A percentile compares a stretch with the other conserved stretches of the same genome.
Evolutionary conservation across 1,140 invertebrate species (phyloP).

Genomic region (Cotesia chilonis): DNA sequence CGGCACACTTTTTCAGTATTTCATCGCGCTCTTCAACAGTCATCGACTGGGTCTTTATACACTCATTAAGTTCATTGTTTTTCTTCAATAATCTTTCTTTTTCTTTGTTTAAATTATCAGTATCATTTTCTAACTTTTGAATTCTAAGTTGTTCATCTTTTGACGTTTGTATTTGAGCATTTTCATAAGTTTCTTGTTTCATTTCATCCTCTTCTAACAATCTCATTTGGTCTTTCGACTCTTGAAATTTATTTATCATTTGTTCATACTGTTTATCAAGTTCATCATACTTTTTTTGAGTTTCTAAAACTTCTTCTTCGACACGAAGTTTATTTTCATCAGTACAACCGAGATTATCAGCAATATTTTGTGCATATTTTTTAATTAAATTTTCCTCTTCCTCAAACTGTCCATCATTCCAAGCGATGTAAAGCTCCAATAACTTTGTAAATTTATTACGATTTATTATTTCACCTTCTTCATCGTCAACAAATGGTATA

Average conservation of each 20-base stretch:
- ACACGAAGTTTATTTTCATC: conserved; percentile 37
- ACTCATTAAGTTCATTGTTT: conserved; percentile 41
- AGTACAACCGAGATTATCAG: conserved; percentile 42
- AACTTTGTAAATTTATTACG: conserved; percentile 43
- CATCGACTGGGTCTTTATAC: conserved; percentile 51
- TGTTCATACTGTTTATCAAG: conserved; percentile 25
- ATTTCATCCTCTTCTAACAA: conserved; percentile 31
- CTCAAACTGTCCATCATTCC: conserved; percentile 53
- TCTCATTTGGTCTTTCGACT: conserved; percentile 36
- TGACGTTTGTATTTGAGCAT: conserved; percentile 39
- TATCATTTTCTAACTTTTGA: conserved; percentile 43
- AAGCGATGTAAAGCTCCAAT: conserved; percentile 37
- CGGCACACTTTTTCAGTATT: conserved; percentile 46
- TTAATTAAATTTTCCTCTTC: conserved; percentile 47
- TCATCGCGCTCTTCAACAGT: conserved; percentile 46
- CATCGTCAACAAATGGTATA: conserved; percentile 43
- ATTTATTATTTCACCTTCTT: conserved; percentile 43
- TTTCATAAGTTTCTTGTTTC: conserved; percentile 37
- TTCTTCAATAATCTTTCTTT: conserved; percentile 36
- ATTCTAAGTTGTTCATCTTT: conserved; percentile 39
- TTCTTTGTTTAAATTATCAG: conserved; percentile 32
- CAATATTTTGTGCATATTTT: conserved; percentile 45
- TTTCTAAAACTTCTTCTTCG: conserved; percentile 36
- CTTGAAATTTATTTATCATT: conserved; percentile 38
- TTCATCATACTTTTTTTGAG: conserved; percentile 33